Percentiles rank a stretch among this genome's conserved stretches.
Evolutionary conservation across 2,797 vertebrate genomes (phyloP).

Genomic region (Mormyrops attenuatus): DNA sequence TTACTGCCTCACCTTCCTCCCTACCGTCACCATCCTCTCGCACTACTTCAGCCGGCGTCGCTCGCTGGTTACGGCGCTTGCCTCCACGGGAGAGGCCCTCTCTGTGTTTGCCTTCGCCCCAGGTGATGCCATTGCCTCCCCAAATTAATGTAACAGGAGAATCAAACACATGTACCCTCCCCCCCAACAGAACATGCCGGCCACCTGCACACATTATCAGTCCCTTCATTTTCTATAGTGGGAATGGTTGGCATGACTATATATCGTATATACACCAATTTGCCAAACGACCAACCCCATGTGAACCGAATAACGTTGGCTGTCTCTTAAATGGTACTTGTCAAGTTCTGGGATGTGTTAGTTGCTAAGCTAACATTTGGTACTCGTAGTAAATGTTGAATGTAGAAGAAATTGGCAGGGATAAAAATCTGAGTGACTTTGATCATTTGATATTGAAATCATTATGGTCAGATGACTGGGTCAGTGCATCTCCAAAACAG

Average conservation of each 20-base stretch:
- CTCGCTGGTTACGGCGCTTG: slow-evolving; percentile 79
- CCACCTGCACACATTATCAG: background rate
- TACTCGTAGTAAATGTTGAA: background rate
- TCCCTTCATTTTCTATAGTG: background rate
- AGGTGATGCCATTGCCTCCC: slow-evolving; percentile 56
- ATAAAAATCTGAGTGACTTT: background rate
- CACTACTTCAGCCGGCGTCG: slow-evolving; percentile 85
- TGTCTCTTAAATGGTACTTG: background rate
- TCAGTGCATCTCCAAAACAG: background rate
- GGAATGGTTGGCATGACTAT: background rate
- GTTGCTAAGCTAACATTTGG: background rate
- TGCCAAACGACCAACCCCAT: background rate
- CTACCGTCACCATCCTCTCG: slow-evolving; percentile 87
- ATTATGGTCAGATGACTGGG: background rate
- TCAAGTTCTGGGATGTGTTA: background rate
- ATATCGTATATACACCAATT: background rate
- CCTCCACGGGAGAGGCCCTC: slow-evolving; percentile 91
- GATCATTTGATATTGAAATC: background rate
- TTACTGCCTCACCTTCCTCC: slow-evolving; percentile 88
- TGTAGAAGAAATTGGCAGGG: background rate
- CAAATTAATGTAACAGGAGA: too few species aligned
- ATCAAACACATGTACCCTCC: too few species aligned
- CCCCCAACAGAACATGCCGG: background rate
- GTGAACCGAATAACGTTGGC: background rate
- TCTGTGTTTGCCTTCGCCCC: slow-evolving; percentile 86